A percentile compares a stretch with the other conserved stretches of the same genome.
Evolutionary conservation across 2,113 vertebrate genomes (phyloP).

Genomic region (Ahaetulla prasina): DNA sequence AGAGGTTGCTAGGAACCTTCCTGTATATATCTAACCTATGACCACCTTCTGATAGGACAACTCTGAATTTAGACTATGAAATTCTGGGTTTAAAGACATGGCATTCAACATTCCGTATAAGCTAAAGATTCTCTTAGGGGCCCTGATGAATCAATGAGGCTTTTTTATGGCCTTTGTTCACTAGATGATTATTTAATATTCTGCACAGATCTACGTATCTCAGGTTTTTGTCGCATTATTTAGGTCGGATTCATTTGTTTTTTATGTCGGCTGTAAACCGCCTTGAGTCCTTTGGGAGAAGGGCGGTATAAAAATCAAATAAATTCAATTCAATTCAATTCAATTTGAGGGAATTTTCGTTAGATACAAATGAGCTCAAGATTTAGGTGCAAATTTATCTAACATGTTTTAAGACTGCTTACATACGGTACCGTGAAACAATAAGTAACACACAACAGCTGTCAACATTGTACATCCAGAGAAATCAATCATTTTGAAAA

Average conservation of each 20-base stretch:
- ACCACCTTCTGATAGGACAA: not conserved
- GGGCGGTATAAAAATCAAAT: too few species aligned
- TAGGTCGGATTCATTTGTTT: not conserved
- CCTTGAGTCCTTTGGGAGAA: too few species aligned
- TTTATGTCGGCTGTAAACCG: too few species aligned
- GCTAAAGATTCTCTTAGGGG: not conserved
- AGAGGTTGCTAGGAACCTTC: not conserved
- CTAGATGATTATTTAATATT: not conserved
- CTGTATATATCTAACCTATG: not conserved
- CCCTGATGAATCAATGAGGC: not conserved
- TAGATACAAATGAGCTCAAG: not conserved
- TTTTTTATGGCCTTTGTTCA: not conserved
- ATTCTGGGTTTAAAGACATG: not conserved
- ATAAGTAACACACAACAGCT: slow-evolving; percentile 50
- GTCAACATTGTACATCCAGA: slow-evolving; percentile 50
- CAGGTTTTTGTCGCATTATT: not conserved
- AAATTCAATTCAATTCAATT: too few species aligned
- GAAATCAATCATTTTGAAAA: slow-evolving; percentile 50
- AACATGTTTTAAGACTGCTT: not conserved
- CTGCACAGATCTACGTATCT: not conserved
- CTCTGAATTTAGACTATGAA: not conserved
- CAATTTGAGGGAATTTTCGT: too few species aligned
- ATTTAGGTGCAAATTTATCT: not conserved
- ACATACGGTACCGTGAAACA: slow-evolving; percentile 6
- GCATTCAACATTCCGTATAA: not conserved